These are phyloP conservation scores for Cherax quadricarinatus DNA, from an alignment of 1,140 invertebrate species.

Conservation along the genomic window DNA sequence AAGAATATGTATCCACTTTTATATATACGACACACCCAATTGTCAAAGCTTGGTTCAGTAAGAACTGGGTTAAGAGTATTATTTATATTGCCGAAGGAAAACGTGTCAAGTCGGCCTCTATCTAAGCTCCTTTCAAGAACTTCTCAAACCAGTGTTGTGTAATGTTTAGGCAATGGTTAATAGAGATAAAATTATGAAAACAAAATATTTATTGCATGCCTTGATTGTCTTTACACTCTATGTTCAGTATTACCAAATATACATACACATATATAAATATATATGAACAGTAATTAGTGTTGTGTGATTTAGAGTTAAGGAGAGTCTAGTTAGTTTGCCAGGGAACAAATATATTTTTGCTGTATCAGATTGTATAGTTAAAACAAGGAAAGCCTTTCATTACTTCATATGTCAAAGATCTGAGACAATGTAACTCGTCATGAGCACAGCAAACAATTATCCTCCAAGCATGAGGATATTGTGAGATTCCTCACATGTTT, in stretches of 20 bases:
- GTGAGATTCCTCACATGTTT: not conserved
- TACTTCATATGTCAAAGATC: not conserved
- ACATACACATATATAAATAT: constrained; percentile 43
- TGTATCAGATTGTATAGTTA: constrained; percentile 63
- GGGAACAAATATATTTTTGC: constrained; percentile 65
- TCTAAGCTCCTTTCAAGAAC: not conserved
- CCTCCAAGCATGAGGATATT: not conserved
- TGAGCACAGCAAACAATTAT: not conserved
- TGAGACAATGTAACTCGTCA: not conserved
- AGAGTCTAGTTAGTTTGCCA: constrained; percentile 56
- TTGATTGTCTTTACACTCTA: constrained; percentile 58
- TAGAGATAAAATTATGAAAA: constrained; percentile 35
- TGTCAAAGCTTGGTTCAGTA: not conserved
- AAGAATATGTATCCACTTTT: not conserved
- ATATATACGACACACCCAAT: not conserved
- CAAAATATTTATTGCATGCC: constrained; percentile 61
- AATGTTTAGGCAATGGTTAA: constrained; percentile 16
- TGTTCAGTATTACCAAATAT: constrained; percentile 58
- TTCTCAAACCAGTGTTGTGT: constrained; percentile 25
- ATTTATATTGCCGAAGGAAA: not conserved
- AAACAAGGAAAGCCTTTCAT: constrained; percentile 16
- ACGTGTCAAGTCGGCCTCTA: not conserved
- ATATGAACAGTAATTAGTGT: constrained; percentile 46
- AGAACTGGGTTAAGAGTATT: not conserved
- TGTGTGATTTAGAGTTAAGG: constrained; percentile 61